Evolutionary conservation across 2,888 invertebrate species (phyloP).

Genomic region (Charanyca ferruginea): DNA sequence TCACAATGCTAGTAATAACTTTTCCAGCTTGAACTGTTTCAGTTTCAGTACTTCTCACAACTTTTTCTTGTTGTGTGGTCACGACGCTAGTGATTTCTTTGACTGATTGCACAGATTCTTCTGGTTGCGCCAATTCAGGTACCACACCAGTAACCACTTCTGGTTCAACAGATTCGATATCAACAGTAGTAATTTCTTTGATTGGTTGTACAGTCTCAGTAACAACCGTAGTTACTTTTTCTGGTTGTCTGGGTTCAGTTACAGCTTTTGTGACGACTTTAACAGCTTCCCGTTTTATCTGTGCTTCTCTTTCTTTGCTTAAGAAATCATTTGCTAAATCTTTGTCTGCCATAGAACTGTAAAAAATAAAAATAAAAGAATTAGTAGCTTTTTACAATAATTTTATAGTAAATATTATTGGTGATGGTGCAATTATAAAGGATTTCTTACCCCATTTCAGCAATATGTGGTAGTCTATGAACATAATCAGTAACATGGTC

Average conservation of each 20-base stretch:
- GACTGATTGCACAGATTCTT: conserved; percentile 40
- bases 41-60: conserved; percentile 26
- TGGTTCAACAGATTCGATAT: conserved; percentile 16
- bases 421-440: background rate
- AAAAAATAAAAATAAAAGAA: conserved; percentile 5
- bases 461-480: conserved; percentile 87
- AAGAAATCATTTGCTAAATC: conserved; percentile 80
- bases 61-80: conserved; percentile 45
- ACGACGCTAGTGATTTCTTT: conserved; percentile 25
- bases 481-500: conserved; percentile 87
- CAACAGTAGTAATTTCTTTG: conserved; percentile 44
- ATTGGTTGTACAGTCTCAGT: conserved; percentile 38
- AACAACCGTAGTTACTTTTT: conserved; percentile 33
- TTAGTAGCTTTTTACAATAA: conserved; percentile 4
- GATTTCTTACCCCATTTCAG: conserved; percentile 86
- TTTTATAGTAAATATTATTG: background rate
- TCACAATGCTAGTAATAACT: conserved; percentile 23
- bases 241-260: conserved; percentile 34
- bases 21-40: conserved; percentile 40
- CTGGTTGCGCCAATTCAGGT: background rate
- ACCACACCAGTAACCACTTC: background rate
- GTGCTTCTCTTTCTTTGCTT: conserved; percentile 82
- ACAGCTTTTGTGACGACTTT: conserved; percentile 37
- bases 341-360: conserved; percentile 76
- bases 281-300: conserved; percentile 78